Base-by-base conservation (phyloP, 2,888 invertebrate species). In the Escarpia spicata region DNA sequence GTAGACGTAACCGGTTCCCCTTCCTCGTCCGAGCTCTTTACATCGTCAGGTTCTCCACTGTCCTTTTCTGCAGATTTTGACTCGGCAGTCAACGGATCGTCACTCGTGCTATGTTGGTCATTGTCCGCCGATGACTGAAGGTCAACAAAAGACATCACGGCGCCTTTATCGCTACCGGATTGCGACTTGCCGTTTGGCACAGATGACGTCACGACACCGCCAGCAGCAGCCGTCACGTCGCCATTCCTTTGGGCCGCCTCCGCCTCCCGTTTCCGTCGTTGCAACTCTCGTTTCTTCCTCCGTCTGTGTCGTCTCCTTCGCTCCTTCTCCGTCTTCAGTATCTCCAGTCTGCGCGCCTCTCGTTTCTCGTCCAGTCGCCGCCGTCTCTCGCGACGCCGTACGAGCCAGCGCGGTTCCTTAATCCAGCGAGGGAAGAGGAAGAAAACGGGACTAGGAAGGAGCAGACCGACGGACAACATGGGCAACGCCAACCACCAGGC, bases 401-500 rank as follows among this genome's bases (percentile, higher is more conserved):
- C 91, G 52, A 93, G 60, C 93, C 93, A 93, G 37, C 37, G 43
- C 43, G 93, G 93, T 92, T 93, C 93, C 9, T 31, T 60, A 75
- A 93, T 91, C 92, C 92, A 93, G 91, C 93, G 92, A 2, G 93
- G 93, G 91, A 93, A 93, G 58, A 93, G 26, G 37, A 93, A 90
- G 43, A 93, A 93, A 10, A 43, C 8, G 90, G 91, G 92, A 43
- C 92, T 91, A 9, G 92, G 26, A 43, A 92, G 45, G 92, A 93
- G 92, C 75, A 93, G 90, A 9, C 90, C n/a, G n/a, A 90, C 43
- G 19, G 92, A 91, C 43, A 93, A 43, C 31, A 93, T 12, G 44
- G 92, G 92, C 91, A 92, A 90, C 43, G 92, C 93, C n/a, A 93
- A 92, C 93, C 93, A 93, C 93, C 93, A 93, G 43, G 93, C 93